phyloP scores from a whole-genome alignment of 2,888 invertebrate genomes.

The Pollenia amentaria region DNA sequence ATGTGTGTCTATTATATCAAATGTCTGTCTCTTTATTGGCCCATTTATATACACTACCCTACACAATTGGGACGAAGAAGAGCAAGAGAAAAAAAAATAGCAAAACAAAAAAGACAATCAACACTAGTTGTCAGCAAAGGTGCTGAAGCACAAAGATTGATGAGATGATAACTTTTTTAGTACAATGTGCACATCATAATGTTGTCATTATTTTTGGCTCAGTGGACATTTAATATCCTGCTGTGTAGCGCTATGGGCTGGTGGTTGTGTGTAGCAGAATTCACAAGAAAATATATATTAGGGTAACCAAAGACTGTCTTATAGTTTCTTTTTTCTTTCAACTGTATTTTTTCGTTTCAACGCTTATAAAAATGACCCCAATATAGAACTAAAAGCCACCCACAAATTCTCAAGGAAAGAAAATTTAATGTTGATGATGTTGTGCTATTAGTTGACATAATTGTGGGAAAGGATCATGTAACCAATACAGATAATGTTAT shows the following conservation, averaged over 20 bases:
- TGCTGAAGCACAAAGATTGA: constrained; percentile 82
- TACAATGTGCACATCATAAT: constrained; percentile 76
- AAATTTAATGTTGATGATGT: constrained; percentile 1
- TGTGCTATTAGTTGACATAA: constrained; percentile 19
- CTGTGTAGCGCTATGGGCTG: constrained; percentile 54
- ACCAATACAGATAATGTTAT: not conserved
- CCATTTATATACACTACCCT: not conserved
- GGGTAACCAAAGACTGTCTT: constrained; percentile 11
- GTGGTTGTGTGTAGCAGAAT: not conserved
- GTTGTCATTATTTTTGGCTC: constrained; percentile 80
- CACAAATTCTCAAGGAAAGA: not conserved
- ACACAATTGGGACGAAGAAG: not conserved
- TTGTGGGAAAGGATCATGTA: not conserved
- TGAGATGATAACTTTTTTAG: constrained; percentile 76
- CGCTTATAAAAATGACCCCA: not conserved
- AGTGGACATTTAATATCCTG: constrained; percentile 77
- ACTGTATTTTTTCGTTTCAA: not conserved
- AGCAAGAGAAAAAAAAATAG: not conserved
- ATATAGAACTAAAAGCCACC: constrained; percentile 2
- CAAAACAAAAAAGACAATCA: constrained; percentile 12
- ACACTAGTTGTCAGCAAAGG: constrained; percentile 73
- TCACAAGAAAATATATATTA: not conserved
- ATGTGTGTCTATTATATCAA: not conserved
- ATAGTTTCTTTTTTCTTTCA: not conserved
- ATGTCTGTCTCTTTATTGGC: constrained; percentile 9